phyloP scores from a whole-genome alignment of 1,140 invertebrate species.

The Drosophila nannoptera region DNA sequence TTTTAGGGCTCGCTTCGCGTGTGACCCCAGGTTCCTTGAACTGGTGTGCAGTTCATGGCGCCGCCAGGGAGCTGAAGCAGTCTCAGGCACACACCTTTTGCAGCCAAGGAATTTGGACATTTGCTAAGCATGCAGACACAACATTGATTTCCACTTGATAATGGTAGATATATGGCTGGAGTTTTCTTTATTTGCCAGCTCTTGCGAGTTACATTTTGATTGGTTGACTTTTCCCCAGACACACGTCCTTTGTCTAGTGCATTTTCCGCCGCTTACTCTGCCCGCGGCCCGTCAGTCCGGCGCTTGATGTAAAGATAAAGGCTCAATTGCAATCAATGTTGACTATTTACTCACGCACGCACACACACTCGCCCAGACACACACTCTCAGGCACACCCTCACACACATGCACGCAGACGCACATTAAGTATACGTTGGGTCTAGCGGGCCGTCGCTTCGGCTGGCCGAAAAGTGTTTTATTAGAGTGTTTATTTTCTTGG shows the following conservation, averaged over 20 bases:
- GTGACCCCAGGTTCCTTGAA: slow-evolving; percentile 68
- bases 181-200: slow-evolving; percentile 39
- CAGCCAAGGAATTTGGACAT: slow-evolving; percentile 29
- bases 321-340: slow-evolving; percentile 13
- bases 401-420: background rate
- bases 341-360: slow-evolving; percentile 7
- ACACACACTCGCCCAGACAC: background rate
- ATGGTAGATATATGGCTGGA: slow-evolving; percentile 26
- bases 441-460: slow-evolving; percentile 2
- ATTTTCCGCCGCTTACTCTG: slow-evolving; percentile 10
- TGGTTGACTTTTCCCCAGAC: slow-evolving; percentile 19
- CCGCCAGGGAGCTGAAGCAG: slow-evolving; percentile 22
- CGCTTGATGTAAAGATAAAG: slow-evolving; percentile 2
- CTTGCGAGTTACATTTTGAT: slow-evolving; percentile 34
- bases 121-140: slow-evolving; percentile 34
- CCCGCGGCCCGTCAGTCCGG: slow-evolving; percentile 15
- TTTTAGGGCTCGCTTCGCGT: background rate
- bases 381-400: slow-evolving; percentile 3
- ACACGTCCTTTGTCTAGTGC: slow-evolving; percentile 7
- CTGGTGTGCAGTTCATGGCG: slow-evolving; percentile 14
- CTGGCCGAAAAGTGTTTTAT: slow-evolving; percentile 54
- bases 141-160: slow-evolving; percentile 34
- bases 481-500: slow-evolving; percentile 56
- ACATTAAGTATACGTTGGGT: slow-evolving; percentile 10
- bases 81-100: slow-evolving; percentile 27